Evolutionary conservation across 2,888 invertebrate species (phyloP).

Genomic region (Plutella xylostella): DNA sequence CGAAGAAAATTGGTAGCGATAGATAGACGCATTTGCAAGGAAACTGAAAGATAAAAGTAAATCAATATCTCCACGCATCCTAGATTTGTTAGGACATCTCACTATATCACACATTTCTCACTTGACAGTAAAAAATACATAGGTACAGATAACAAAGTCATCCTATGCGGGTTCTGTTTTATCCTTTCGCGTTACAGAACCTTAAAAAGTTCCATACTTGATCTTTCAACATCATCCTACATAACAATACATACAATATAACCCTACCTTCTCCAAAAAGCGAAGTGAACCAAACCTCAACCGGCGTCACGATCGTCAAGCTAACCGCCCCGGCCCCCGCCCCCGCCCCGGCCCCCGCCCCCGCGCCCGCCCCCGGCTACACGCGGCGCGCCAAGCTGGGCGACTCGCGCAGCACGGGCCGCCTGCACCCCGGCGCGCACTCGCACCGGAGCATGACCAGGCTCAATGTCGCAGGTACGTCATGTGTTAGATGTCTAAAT

Average conservation of each 20-base stretch:
- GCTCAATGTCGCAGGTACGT: constrained; percentile 75
- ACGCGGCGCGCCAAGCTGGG: constrained; percentile 75
- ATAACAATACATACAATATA: not conserved
- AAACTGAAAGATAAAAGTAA: no score
- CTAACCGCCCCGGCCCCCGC: constrained; percentile 58
- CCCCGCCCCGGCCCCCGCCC: constrained; percentile 15
- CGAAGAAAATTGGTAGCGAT: no score
- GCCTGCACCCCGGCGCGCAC: constrained; percentile 77
- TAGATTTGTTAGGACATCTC: no score
- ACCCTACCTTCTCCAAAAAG: constrained; percentile 27
- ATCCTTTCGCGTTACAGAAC: no score
- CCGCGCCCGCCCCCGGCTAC: constrained; percentile 44
- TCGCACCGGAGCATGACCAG: constrained; percentile 84
- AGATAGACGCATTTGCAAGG: no score
- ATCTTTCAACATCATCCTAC: no score
- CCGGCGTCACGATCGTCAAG: constrained; percentile 84
- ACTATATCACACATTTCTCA: no score
- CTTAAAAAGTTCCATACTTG: no score
- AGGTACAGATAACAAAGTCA: no score
- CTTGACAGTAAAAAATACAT: no score
- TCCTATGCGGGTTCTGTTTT: no score
- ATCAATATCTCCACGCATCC: no score
- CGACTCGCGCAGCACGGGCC: constrained; percentile 81
- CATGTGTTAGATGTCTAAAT: not conserved
- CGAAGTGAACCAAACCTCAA: constrained; percentile 78